Evolutionary conservation across 1,140 invertebrate genomes (phyloP).

Genomic region (Anadara kagoshimensis): DNA sequence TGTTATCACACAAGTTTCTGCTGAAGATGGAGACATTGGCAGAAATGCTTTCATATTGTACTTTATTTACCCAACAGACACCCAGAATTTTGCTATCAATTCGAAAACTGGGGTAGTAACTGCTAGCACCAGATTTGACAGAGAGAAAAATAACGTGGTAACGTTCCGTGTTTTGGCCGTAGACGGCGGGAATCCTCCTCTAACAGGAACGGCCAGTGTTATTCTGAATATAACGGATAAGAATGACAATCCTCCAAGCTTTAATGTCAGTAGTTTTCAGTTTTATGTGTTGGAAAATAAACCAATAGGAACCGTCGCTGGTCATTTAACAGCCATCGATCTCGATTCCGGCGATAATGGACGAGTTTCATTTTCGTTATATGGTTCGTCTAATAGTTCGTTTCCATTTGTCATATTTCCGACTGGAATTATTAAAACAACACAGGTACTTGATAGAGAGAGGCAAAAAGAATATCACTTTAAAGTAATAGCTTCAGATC

Average conservation of each 20-base stretch:
- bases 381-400: slow-evolving; percentile 39
- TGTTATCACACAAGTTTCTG: slow-evolving; percentile 91
- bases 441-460: slow-evolving; percentile 39
- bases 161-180: slow-evolving; percentile 92
- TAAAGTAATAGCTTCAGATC: slow-evolving; percentile 81
- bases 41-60: slow-evolving; percentile 94
- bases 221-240: slow-evolving; percentile 92
- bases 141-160: slow-evolving; percentile 91
- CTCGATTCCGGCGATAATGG: slow-evolving; percentile 84
- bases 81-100: slow-evolving; percentile 93
- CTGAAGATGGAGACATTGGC: slow-evolving; percentile 94
- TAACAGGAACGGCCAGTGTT: slow-evolving; percentile 89
- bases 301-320: slow-evolving; percentile 83
- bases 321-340: slow-evolving; percentile 89
- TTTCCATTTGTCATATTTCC: slow-evolving; percentile 38
- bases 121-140: slow-evolving; percentile 87
- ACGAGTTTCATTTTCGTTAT: slow-evolving; percentile 81
- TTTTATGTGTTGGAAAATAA: slow-evolving; percentile 58
- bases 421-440: slow-evolving; percentile 31
- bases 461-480: slow-evolving; percentile 42
- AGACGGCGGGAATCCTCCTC: slow-evolving; percentile 85
- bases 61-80: slow-evolving; percentile 79
- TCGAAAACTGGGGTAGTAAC: slow-evolving; percentile 89
- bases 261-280: slow-evolving; percentile 77
- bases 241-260: slow-evolving; percentile 94